Evolutionary conservation across 1,140 invertebrate species (phyloP).

Genomic region (Aphis craccivora): DNA sequence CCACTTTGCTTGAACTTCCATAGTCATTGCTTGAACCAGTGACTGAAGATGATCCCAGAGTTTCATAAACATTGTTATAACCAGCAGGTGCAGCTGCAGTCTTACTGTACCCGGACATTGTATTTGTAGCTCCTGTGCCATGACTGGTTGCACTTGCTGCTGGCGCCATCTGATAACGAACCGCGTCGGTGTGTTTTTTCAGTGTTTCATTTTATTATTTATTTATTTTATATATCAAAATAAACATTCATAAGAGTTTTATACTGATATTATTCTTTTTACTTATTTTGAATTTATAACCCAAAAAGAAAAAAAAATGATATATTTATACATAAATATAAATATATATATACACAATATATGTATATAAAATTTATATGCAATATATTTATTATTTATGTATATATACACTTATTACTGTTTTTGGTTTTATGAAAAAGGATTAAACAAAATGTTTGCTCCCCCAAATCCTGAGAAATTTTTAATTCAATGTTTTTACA

Average conservation of each 20-base stretch:
- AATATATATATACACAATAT: not conserved
- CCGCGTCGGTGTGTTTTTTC: slow-evolving; percentile 55
- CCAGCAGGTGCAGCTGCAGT: slow-evolving; percentile 47
- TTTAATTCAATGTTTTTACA: slow-evolving; percentile 30
- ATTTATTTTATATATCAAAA: slow-evolving; percentile 54
- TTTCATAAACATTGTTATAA: slow-evolving; percentile 49
- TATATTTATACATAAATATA: slow-evolving; percentile 28
- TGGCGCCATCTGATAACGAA: slow-evolving; percentile 58
- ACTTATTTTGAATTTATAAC: slow-evolving; percentile 35
- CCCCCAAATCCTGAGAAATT: slow-evolving; percentile 27
- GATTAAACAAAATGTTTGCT: not conserved
- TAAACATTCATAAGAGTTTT: slow-evolving; percentile 42
- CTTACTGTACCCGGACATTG: slow-evolving; percentile 50
- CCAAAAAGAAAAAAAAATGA: slow-evolving; percentile 50
- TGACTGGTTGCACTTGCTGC: slow-evolving; percentile 52
- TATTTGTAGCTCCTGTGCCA: slow-evolving; percentile 45
- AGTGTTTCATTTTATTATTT: slow-evolving; percentile 54
- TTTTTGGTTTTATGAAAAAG: slow-evolving; percentile 7
- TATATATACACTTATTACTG: not conserved
- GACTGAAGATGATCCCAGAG: slow-evolving; percentile 47
- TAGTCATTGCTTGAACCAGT: slow-evolving; percentile 50
- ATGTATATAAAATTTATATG: not conserved
- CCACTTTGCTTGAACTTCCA: slow-evolving; percentile 53
- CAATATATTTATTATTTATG: slow-evolving; percentile 4
- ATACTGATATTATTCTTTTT: slow-evolving; percentile 43